A percentile compares a stretch with the other conserved stretches of the same genome.
Conservation (phyloP, 2,113 vertebrate species). For the Pollachius pollachius region DNA sequence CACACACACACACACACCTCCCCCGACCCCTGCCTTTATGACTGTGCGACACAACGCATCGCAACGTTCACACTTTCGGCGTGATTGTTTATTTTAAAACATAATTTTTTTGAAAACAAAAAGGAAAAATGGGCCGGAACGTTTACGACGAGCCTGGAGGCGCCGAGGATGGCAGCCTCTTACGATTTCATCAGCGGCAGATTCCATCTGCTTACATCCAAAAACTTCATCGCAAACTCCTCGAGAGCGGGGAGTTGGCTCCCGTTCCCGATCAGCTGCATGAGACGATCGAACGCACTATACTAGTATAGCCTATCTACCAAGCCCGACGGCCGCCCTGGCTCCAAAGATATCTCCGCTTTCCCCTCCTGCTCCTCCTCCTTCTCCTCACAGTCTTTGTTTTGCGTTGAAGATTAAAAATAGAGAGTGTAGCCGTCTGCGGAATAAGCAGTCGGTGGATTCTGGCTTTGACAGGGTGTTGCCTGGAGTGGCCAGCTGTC, state of each 20-base stretch:
- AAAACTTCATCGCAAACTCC: too few species aligned
- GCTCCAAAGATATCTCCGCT: neutral
- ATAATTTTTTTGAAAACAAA: too few species aligned
- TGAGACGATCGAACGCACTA: constrained; percentile 14
- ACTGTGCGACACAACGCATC: too few species aligned
- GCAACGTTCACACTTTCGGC: too few species aligned
- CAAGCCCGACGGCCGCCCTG: neutral
- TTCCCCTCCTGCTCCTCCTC: constrained; percentile 36
- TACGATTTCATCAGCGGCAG: constrained; percentile 45
- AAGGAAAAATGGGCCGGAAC: constrained; percentile 17
- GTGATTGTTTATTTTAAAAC: too few species aligned
- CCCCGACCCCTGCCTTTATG: too few species aligned
- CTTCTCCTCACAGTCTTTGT: constrained; percentile 40
- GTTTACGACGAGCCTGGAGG: constrained; percentile 26
- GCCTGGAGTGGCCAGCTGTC: constrained; percentile 70
- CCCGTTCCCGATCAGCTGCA: constrained; percentile 61
- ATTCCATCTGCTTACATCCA: constrained; percentile 50
- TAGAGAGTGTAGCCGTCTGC: constrained; percentile 66
- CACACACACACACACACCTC: too few species aligned
- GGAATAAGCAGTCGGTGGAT: constrained; percentile 71
- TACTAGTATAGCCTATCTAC: neutral
- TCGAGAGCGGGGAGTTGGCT: too few species aligned
- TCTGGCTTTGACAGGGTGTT: constrained; percentile 61
- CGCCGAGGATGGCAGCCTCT: constrained; percentile 32
- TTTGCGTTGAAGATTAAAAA: constrained; percentile 71